A percentile compares a stretch with the other conserved stretches of the same genome.
Evolutionary conservation across 2,113 vertebrate species (phyloP).

Genomic region (Campylomormyrus numenius): DNA sequence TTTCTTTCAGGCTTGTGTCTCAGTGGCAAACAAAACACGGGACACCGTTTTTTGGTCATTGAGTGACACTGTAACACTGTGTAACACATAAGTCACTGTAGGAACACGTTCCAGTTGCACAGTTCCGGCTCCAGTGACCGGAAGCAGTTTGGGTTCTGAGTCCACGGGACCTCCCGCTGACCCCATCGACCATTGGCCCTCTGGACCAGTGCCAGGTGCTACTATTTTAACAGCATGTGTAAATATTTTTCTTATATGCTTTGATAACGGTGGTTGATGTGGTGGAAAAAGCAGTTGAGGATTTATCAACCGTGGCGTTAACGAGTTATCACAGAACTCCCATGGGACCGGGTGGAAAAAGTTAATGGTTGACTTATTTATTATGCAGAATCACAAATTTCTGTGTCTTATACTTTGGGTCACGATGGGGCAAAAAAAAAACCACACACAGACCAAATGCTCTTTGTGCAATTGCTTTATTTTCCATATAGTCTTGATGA

Average conservation of each 20-base stretch:
- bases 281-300: not conserved
- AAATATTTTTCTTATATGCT: not conserved
- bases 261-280: not conserved
- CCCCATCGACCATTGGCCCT: not conserved
- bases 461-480: not conserved
- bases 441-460: not conserved
- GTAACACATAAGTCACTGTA: not conserved
- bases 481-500: not conserved
- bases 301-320: not conserved
- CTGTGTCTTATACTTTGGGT: not conserved
- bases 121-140: not conserved
- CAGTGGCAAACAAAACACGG: not conserved
- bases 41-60: not conserved
- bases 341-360: not conserved
- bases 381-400: not conserved
- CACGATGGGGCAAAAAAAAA: not conserved
- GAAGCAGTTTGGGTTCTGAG: not conserved
- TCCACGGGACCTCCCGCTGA: not conserved
- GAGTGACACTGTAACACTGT: not conserved
- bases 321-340: not conserved
- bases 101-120: not conserved
- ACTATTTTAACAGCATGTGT: not conserved
- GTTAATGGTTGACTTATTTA: not conserved
- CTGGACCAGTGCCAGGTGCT: not conserved
- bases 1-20: not conserved